These are phyloP conservation scores for Triops cancriformis DNA, from an alignment of 1,140 invertebrate species.

Conservation along the genomic window DNA sequence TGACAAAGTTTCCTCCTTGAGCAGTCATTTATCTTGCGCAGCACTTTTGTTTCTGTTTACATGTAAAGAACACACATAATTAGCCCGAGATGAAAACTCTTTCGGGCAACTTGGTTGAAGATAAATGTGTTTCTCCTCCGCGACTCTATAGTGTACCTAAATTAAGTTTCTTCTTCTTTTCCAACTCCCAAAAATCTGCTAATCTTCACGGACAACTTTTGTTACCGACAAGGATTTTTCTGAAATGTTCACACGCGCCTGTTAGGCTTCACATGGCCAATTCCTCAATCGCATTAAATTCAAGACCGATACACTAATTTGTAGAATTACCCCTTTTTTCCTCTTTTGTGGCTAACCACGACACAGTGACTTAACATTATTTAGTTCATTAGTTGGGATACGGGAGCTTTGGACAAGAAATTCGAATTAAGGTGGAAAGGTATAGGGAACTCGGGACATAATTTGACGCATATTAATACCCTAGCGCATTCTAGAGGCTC, in stretches of 20 bases:
- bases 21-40: neutral
- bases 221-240: neutral
- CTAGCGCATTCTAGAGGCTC: neutral
- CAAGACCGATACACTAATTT: neutral
- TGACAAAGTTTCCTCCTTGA: neutral
- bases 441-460: neutral
- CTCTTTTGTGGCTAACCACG: neutral
- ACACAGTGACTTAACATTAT: too few species aligned
- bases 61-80: neutral
- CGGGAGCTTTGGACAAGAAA: neutral
- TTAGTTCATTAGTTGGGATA: neutral
- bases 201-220: neutral
- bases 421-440: neutral
- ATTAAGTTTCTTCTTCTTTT: neutral
- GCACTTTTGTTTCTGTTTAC: constrained; percentile 6
- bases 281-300: neutral
- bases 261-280: neutral
- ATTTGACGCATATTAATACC: neutral
- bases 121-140: neutral
- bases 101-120: neutral
- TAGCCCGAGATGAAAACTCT: neutral
- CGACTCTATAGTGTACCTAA: neutral
- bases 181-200: neutral
- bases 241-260: neutral
- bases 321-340: neutral